These are phyloP conservation scores for Conistra vaccinii DNA, from an alignment of 2,888 invertebrate species.

Conservation along the genomic window DNA sequence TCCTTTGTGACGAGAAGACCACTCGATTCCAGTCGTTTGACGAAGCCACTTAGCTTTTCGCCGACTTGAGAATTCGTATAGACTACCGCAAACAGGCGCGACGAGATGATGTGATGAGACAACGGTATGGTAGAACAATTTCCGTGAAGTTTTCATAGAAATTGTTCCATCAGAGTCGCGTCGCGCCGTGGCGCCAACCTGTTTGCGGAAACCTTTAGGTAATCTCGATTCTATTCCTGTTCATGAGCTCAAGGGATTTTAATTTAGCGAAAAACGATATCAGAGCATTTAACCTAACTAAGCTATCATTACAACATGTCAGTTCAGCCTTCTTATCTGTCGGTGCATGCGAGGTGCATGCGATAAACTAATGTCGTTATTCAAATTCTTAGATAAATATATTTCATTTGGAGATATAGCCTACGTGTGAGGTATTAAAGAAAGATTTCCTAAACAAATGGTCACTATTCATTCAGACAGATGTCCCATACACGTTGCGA, in stretches of 20 bases:
- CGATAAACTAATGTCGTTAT: constrained; percentile 47
- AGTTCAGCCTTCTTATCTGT: constrained; percentile 23
- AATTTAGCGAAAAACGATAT: not conserved
- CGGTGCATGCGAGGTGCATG: constrained; percentile 20
- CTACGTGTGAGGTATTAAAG: constrained; percentile 62
- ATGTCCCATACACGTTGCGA: constrained; percentile 47
- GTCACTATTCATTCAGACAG: constrained; percentile 60
- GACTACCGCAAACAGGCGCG: no score
- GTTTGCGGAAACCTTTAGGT: no score
- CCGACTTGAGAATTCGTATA: constrained; percentile 5
- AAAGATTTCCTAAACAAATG: constrained; percentile 52
- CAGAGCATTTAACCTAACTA: not conserved
- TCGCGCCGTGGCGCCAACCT: no score
- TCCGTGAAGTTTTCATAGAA: no score
- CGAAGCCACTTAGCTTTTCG: constrained; percentile 13
- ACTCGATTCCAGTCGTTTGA: constrained; percentile 5
- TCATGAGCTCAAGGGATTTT: not conserved
- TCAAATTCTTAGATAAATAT: constrained; percentile 57
- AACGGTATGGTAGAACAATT: no score
- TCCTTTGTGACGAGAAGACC: not conserved
- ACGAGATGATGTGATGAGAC: no score
- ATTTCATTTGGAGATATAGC: constrained; percentile 48
- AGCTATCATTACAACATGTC: constrained; percentile 28
- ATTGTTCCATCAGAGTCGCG: no score
- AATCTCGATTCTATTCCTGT: constrained; percentile 17